Evolutionary conservation across 92 coral and sea anemone species (phyloP).

Genomic region (Zoanthus gigantus): DNA sequence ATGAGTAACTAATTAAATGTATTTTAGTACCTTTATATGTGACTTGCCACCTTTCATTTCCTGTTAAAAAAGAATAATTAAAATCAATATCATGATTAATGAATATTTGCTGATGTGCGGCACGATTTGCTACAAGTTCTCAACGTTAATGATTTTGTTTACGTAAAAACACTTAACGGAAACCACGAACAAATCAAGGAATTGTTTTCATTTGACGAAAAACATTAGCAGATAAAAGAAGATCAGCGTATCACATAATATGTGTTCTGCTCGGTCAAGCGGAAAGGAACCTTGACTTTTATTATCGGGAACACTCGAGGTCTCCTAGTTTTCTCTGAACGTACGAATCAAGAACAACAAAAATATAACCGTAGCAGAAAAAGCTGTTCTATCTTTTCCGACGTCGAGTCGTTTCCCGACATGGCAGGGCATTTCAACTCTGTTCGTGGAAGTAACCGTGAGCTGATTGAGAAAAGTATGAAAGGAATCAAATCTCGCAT

Average conservation of each 20-base stretch:
- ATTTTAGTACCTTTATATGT: slow-evolving; percentile 80
- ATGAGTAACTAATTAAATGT: background rate
- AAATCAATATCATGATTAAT: too few species aligned
- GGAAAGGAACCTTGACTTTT: slow-evolving; percentile 4
- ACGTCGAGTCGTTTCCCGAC: background rate
- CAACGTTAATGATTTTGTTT: background rate
- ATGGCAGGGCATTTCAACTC: slow-evolving; percentile 39
- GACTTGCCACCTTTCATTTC: slow-evolving; percentile 98
- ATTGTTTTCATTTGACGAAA: slow-evolving; percentile 16
- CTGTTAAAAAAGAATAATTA: slow-evolving; percentile 50
- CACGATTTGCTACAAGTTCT: background rate
- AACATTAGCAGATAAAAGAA: slow-evolving; percentile 31
- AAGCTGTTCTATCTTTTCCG: background rate
- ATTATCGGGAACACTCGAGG: slow-evolving; percentile 4
- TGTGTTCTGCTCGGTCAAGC: background rate
- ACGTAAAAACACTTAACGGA: background rate
- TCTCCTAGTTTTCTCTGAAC: background rate
- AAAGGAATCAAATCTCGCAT: slow-evolving; percentile 23
- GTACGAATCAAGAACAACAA: background rate
- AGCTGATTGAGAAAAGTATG: slow-evolving; percentile 8
- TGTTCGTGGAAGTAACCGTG: slow-evolving; percentile 20
- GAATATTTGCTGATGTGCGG: background rate
- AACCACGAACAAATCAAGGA: background rate
- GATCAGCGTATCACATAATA: background rate
- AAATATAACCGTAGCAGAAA: background rate